These are phyloP conservation scores for Pseudomyrmex pallidus DNA, from an alignment of 1,140 invertebrate genomes.

Conservation along the genomic window DNA sequence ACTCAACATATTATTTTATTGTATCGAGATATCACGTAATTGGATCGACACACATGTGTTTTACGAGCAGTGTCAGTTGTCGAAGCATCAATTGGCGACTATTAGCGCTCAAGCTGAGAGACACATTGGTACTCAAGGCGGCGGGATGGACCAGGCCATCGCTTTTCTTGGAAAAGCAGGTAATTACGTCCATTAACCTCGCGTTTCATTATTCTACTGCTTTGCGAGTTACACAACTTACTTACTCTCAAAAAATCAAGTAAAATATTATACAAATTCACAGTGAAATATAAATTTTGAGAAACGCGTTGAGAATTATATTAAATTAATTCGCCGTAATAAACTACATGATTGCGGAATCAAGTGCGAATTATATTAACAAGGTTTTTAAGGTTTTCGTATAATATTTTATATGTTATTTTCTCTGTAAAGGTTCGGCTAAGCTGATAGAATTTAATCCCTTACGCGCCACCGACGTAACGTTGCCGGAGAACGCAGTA, in stretches of 20 bases:
- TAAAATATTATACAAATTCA: neutral
- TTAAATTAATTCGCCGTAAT: neutral
- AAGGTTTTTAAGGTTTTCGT: neutral
- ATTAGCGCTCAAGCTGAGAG: conserved; percentile 95
- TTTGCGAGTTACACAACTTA: neutral
- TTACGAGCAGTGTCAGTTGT: conserved; percentile 81
- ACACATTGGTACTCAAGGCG: conserved; percentile 97
- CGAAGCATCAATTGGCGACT: conserved; percentile 92
- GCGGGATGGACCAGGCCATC: conserved; percentile 99
- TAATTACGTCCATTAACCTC: conserved; percentile 74
- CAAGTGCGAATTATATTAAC: neutral
- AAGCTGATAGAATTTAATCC: conserved; percentile 98
- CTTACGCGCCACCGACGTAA: conserved; percentile 91
- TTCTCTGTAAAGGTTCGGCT: conserved; percentile 88
- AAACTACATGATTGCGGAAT: neutral
- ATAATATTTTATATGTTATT: conserved; percentile 5
- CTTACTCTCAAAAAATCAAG: neutral
- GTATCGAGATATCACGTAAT: neutral
- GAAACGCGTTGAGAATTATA: neutral
- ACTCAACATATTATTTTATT: neutral
- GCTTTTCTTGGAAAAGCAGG: conserved; percentile 96
- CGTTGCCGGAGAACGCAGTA: conserved; percentile 91
- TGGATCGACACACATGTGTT: neutral
- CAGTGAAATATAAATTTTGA: neutral
- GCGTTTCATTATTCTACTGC: neutral